These are phyloP conservation scores for Fulmarus glacialis DNA, from an alignment of 2,113 vertebrate species.

Conservation along the genomic window DNA sequence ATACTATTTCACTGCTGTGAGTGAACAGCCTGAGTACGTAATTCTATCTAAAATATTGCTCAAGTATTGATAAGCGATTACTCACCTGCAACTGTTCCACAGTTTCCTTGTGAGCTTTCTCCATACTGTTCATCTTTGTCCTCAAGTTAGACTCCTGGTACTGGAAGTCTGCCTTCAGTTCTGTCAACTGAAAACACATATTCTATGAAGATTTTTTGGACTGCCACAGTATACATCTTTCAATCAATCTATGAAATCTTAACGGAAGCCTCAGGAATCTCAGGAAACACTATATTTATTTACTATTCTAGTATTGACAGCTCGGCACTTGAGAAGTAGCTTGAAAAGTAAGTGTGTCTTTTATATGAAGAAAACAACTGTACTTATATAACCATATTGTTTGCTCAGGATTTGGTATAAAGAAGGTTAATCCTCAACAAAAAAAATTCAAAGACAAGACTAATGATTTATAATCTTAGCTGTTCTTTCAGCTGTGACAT, in stretches of 20 bases:
- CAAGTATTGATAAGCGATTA: neutral
- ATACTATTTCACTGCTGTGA: neutral
- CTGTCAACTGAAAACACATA: conserved; percentile 84
- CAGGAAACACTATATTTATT: neutral
- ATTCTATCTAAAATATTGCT: neutral
- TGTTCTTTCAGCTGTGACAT: neutral
- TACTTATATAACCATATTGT: neutral
- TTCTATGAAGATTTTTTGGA: neutral
- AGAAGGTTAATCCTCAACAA: neutral
- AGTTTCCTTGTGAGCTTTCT: conserved; percentile 95
- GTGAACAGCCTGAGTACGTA: neutral
- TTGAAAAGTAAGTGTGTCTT: neutral
- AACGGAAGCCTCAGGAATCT: neutral
- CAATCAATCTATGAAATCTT: neutral
- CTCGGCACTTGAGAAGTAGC: neutral
- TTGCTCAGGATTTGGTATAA: neutral
- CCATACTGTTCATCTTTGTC: conserved; percentile 99
- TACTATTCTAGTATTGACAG: neutral
- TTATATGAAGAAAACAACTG: neutral
- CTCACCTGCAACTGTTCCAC: conserved; percentile 95
- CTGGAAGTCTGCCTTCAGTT: conserved; percentile 97
- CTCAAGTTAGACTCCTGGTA: conserved; percentile 98
- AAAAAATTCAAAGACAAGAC: neutral
- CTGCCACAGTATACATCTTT: neutral
- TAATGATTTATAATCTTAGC: neutral